phyloP scores from a whole-genome alignment of 2,888 invertebrate genomes.

The Megamerina dolium region DNA sequence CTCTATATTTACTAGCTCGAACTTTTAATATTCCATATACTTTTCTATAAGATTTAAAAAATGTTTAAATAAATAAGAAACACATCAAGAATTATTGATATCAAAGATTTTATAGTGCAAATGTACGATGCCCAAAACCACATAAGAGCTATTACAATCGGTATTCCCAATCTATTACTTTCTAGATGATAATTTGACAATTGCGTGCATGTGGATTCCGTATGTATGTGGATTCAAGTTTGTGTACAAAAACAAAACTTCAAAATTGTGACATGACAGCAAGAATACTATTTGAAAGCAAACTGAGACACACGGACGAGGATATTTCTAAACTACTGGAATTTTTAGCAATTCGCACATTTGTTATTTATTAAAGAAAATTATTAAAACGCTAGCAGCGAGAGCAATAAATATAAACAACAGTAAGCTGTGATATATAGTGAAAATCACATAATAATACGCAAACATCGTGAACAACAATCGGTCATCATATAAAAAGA shows the following conservation, averaged over 20 bases:
- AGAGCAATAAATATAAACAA: slow-evolving; percentile 3
- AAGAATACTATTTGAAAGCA: slow-evolving; percentile 22
- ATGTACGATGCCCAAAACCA: too few species aligned
- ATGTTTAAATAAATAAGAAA: too few species aligned
- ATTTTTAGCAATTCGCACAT: slow-evolving; percentile 21
- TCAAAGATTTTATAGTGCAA: too few species aligned
- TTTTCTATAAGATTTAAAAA: too few species aligned
- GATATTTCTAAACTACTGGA: slow-evolving; percentile 22
- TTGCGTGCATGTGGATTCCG: too few species aligned
- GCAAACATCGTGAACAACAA: slow-evolving; percentile 1
- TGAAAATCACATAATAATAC: slow-evolving; percentile 3
- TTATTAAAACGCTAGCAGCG: slow-evolving; percentile 10
- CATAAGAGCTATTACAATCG: too few species aligned
- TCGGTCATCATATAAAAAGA: not conserved
- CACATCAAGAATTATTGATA: too few species aligned
- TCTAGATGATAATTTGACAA: too few species aligned
- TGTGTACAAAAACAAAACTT: slow-evolving; percentile 21
- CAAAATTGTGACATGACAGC: slow-evolving; percentile 21
- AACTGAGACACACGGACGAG: slow-evolving; percentile 19
- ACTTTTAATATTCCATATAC: too few species aligned
- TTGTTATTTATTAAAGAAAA: slow-evolving; percentile 20
- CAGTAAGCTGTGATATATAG: slow-evolving; percentile 16
- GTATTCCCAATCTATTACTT: too few species aligned
- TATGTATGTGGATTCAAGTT: too few species aligned
- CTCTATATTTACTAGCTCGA: too few species aligned